Evolutionary conservation across 1,140 invertebrate genomes (phyloP).

Genomic region (Anthonomus grandis): DNA sequence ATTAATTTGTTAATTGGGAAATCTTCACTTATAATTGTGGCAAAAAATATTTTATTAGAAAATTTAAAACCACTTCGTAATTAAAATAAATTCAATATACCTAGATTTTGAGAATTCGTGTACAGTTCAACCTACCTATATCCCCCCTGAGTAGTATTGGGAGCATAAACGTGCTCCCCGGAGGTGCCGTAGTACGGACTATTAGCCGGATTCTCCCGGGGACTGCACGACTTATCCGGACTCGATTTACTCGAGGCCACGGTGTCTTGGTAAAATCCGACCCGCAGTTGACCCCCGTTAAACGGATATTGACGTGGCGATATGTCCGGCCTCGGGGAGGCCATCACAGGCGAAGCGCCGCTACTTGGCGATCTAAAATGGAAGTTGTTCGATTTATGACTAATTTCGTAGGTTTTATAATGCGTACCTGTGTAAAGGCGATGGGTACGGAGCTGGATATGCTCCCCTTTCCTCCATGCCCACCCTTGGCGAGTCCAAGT

Average conservation of each 20-base stretch:
- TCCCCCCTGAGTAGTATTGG: slow-evolving; percentile 36
- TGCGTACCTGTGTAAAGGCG: slow-evolving; percentile 56
- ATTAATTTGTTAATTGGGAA: too few relatives aligned
- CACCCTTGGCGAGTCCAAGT: slow-evolving; percentile 64
- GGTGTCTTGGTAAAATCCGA: slow-evolving; percentile 76
- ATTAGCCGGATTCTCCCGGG: slow-evolving; percentile 58
- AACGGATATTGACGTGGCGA: slow-evolving; percentile 64
- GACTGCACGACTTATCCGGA: slow-evolving; percentile 68
- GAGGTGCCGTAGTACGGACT: slow-evolving; percentile 58
- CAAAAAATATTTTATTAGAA: too few relatives aligned
- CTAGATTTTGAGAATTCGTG: too few relatives aligned
- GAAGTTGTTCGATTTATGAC: too few relatives aligned
- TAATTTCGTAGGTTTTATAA: too few relatives aligned
- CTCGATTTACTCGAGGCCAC: slow-evolving; percentile 64
- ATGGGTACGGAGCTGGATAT: slow-evolving; percentile 63
- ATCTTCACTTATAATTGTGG: too few relatives aligned
- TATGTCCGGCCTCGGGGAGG: slow-evolving; percentile 51
- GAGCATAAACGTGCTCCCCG: slow-evolving; percentile 60
- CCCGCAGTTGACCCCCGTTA: slow-evolving; percentile 68
- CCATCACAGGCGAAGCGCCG: slow-evolving; percentile 54
- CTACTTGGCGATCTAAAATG: slow-evolving; percentile 53
- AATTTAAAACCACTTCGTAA: too few relatives aligned
- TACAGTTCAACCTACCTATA: not conserved
- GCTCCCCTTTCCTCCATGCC: slow-evolving; percentile 57
- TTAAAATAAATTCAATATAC: too few relatives aligned